These are phyloP conservation scores for Dryoscopus gambensis DNA, from an alignment of 2,113 vertebrate genomes.

Conservation along the genomic window DNA sequence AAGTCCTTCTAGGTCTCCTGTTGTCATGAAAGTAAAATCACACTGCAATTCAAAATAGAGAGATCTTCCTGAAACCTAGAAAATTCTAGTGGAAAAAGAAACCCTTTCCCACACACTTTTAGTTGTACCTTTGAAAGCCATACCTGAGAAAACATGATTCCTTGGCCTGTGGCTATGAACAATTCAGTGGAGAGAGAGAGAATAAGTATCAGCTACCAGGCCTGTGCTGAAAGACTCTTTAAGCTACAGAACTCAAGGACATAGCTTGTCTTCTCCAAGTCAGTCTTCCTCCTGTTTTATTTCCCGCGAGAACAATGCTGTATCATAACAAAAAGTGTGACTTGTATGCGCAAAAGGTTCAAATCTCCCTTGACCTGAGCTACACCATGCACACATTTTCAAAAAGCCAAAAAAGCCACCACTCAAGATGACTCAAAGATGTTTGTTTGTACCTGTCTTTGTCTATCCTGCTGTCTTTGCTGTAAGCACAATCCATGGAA, in stretches of 20 bases:
- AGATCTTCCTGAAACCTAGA: neutral
- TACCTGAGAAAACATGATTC: neutral
- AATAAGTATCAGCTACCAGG: neutral
- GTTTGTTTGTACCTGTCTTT: neutral
- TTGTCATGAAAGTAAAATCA: neutral
- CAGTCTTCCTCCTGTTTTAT: neutral
- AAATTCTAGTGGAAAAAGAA: neutral
- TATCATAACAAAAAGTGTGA: neutral
- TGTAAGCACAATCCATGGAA: neutral
- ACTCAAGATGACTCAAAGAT: neutral
- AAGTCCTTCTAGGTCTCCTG: neutral
- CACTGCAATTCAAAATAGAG: neutral
- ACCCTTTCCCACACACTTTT: neutral
- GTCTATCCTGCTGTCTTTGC: neutral
- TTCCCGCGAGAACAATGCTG: neutral
- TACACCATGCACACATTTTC: fast-evolving
- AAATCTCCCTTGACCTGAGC: neutral
- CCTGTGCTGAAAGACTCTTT: neutral
- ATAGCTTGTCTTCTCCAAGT: neutral
- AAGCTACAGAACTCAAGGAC: neutral
- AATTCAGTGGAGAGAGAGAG: neutral
- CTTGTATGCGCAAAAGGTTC: neutral
- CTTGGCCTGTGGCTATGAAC: neutral
- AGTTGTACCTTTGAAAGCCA: neutral
- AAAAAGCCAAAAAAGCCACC: neutral